These are phyloP conservation scores for Agrilus biguttatus DNA, from an alignment of 2,888 invertebrate species.

Conservation along the genomic window DNA sequence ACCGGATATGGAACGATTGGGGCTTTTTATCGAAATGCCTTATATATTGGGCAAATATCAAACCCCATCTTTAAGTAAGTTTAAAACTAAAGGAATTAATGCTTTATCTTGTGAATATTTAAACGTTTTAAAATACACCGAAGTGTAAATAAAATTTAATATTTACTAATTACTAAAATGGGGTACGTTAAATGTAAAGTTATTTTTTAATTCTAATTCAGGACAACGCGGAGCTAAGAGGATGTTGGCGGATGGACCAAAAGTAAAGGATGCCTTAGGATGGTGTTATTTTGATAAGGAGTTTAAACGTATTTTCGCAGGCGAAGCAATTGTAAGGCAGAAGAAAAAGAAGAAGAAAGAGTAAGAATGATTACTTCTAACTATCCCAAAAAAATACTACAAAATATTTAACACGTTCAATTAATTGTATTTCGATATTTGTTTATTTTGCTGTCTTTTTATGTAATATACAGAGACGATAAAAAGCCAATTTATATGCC, in stretches of 20 bases:
- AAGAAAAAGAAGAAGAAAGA: conserved; percentile 7
- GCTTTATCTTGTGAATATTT: too few relatives aligned
- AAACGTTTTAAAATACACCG: too few relatives aligned
- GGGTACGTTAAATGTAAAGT: too few relatives aligned
- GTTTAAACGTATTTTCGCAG: conserved; percentile 31
- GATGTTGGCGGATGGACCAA: conserved; percentile 23
- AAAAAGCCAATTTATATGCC: conserved; percentile 20
- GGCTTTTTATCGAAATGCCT: conserved; percentile 31
- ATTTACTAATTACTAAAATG: too few relatives aligned
- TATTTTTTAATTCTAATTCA: background rate
- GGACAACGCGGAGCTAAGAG: conserved; percentile 16
- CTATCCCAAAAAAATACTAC: too few relatives aligned
- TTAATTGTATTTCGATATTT: too few relatives aligned
- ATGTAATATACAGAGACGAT: conserved; percentile 13
- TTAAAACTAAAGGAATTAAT: background rate
- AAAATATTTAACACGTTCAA: too few relatives aligned
- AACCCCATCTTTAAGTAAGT: conserved; percentile 17
- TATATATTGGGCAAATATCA: conserved; percentile 27
- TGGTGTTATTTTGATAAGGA: conserved; percentile 31
- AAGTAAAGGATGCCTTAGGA: conserved; percentile 25
- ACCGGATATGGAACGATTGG: conserved; percentile 30
- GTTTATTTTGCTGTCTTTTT: background rate
- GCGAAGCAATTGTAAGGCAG: conserved; percentile 21
- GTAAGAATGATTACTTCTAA: too few relatives aligned
- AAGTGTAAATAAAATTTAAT: too few relatives aligned